phyloP scores from a whole-genome alignment of 2,797 vertebrate genomes.

The Sebastes aleutianus region DNA sequence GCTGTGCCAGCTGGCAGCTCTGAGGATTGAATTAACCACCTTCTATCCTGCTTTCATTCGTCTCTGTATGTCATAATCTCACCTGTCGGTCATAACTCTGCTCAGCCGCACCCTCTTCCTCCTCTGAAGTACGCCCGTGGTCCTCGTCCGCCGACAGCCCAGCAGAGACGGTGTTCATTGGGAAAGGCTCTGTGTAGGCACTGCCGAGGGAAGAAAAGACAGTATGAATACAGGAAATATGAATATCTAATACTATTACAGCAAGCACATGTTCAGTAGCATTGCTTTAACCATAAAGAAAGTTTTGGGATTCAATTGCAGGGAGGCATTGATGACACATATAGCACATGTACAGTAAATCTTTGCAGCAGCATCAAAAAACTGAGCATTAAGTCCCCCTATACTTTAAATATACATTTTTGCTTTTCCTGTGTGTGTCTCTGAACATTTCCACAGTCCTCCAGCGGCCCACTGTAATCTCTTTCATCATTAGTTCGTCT shows the following conservation, averaged over 20 bases:
- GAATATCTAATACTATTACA: background rate
- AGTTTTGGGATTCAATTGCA: background rate
- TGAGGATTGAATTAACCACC: background rate
- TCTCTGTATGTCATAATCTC: constrained; percentile 22
- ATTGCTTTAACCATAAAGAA: background rate
- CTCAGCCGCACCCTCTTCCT: constrained; percentile 86
- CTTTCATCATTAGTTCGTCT: constrained; percentile 44
- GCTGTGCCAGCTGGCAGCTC: background rate
- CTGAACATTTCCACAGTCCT: constrained; percentile 50
- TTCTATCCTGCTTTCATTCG: background rate
- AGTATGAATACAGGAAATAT: constrained; percentile 16
- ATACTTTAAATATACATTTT: constrained; percentile 28
- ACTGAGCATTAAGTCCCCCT: constrained; percentile 24
- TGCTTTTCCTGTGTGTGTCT: constrained; percentile 54
- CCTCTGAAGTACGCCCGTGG: constrained; percentile 91
- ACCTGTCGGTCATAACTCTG: constrained; percentile 87
- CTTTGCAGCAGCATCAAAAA: constrained; percentile 24
- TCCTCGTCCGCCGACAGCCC: constrained; percentile 88
- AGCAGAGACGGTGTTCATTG: constrained; percentile 81
- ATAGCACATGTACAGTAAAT: constrained; percentile 11
- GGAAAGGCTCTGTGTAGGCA: constrained; percentile 95
- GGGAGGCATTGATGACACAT: background rate
- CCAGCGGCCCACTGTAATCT: constrained; percentile 52
- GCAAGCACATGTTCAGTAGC: background rate
- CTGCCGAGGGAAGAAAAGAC: constrained; percentile 67